These are phyloP conservation scores for Procapra przewalskii DNA, from an alignment of 2,113 vertebrate genomes.

Conservation along the genomic window DNA sequence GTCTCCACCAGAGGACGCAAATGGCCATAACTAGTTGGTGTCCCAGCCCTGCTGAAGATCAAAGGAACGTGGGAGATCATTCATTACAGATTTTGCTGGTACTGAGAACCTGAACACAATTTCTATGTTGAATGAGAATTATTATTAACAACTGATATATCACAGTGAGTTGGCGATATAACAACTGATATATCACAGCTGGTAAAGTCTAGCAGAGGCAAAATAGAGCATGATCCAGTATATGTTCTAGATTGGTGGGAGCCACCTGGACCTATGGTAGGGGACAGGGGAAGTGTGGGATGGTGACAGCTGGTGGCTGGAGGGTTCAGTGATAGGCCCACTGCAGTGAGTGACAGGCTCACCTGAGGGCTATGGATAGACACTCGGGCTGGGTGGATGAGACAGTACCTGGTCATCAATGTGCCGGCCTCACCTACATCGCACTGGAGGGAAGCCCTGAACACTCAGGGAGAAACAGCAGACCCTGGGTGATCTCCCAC, in stretches of 20 bases:
- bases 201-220: not conserved
- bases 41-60: not conserved
- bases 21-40: too few relatives aligned
- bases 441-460: not conserved
- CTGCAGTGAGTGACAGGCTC: not conserved
- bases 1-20: not conserved
- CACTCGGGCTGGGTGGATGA: not conserved
- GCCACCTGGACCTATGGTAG: not conserved
- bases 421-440: not conserved
- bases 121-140: not conserved
- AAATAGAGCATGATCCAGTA: not conserved
- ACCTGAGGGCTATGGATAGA: not conserved
- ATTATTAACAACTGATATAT: not conserved
- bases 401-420: not conserved
- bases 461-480: not conserved
- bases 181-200: too few relatives aligned
- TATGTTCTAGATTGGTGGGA: not conserved
- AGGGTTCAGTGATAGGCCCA: not conserved
- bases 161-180: too few relatives aligned
- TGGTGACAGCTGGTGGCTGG: not conserved
- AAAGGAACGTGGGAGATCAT: fast-evolving
- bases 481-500: not conserved
- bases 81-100: not conserved
- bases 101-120: not conserved
- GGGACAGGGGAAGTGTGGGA: not conserved